These are phyloP conservation scores for Caenorhabditis brenneri DNA, from an alignment of 1,140 invertebrate genomes.

Conservation along the genomic window DNA sequence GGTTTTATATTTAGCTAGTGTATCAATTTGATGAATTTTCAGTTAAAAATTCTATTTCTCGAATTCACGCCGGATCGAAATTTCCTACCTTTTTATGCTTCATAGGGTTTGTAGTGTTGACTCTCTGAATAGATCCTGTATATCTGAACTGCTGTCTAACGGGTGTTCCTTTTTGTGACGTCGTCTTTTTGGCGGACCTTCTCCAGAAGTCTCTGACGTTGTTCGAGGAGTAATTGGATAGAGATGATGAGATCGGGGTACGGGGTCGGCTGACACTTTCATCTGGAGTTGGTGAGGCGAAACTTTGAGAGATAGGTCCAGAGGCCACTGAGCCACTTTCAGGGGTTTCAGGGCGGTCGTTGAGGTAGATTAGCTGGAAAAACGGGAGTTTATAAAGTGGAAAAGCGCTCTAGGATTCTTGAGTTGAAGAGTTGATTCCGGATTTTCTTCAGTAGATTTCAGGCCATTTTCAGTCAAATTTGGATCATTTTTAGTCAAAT, in stretches of 20 bases:
- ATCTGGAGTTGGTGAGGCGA: conserved; percentile 10
- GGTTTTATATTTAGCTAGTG: too few relatives aligned
- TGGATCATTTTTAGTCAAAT: too few relatives aligned
- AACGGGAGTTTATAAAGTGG: too few relatives aligned
- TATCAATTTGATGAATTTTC: too few relatives aligned
- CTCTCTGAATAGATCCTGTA: not conserved
- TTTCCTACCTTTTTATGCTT: too few relatives aligned
- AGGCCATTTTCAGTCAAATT: too few relatives aligned
- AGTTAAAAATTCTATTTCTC: too few relatives aligned
- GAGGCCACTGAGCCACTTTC: not conserved
- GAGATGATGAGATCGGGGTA: not conserved
- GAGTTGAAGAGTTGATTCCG: too few relatives aligned
- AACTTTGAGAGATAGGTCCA: not conserved
- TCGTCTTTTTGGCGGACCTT: not conserved
- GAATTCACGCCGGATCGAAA: too few relatives aligned
- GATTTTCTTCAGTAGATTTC: not conserved
- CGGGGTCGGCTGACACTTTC: conserved; percentile 44
- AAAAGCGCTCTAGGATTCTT: too few relatives aligned
- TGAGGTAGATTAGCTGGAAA: not conserved
- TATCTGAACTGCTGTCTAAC: not conserved
- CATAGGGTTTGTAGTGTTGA: not conserved
- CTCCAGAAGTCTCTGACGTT: conserved; percentile 14
- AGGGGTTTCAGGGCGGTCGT: not conserved
- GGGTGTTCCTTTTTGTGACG: not conserved
- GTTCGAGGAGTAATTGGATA: not conserved